A percentile compares a stretch with the other conserved stretches of the same genome.
phyloP scores from a whole-genome alignment of 2,113 vertebrate genomes.

The Vidua chalybeata region DNA sequence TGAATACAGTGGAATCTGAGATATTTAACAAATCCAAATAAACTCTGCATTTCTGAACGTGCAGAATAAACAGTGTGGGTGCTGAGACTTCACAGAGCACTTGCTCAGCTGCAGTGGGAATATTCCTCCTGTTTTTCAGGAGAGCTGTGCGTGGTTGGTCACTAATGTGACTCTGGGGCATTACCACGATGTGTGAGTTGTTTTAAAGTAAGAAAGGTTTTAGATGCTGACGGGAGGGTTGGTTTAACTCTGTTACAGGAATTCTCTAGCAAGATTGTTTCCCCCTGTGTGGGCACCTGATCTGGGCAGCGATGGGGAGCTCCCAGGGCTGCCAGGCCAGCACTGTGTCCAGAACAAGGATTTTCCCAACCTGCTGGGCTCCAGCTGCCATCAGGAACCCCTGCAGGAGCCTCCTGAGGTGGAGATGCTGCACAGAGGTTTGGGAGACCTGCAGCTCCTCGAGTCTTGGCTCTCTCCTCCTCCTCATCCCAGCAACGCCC shows the following conservation, averaged over 20 bases:
- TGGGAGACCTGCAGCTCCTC: slow-evolving; percentile 54
- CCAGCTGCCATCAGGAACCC: not conserved
- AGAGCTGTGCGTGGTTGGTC: not conserved
- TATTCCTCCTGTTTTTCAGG: not conserved
- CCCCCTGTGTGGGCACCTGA: slow-evolving; percentile 60
- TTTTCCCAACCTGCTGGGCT: not conserved
- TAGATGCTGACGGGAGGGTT: not conserved
- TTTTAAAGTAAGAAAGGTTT: not conserved
- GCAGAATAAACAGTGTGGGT: not conserved
- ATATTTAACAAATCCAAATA: not conserved
- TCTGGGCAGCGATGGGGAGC: not conserved
- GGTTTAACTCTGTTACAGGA: slow-evolving; percentile 47
- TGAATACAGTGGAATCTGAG: not conserved
- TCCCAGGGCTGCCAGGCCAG: slow-evolving; percentile 8
- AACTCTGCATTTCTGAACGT: not conserved
- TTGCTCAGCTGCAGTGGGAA: not conserved
- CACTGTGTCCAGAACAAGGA: not conserved
- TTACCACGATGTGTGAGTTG: rapidly evolving
- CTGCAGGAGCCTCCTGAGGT: not conserved
- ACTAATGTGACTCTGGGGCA: rapidly evolving
- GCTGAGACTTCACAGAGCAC: not conserved
- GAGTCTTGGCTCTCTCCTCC: slow-evolving; percentile 50
- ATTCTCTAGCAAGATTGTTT: slow-evolving; percentile 66
- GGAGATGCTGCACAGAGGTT: slow-evolving; percentile 44
- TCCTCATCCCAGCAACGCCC: not conserved